Evolutionary conservation across 2,113 vertebrate genomes (phyloP).

Genomic region (Rhinichthys klamathensis): DNA sequence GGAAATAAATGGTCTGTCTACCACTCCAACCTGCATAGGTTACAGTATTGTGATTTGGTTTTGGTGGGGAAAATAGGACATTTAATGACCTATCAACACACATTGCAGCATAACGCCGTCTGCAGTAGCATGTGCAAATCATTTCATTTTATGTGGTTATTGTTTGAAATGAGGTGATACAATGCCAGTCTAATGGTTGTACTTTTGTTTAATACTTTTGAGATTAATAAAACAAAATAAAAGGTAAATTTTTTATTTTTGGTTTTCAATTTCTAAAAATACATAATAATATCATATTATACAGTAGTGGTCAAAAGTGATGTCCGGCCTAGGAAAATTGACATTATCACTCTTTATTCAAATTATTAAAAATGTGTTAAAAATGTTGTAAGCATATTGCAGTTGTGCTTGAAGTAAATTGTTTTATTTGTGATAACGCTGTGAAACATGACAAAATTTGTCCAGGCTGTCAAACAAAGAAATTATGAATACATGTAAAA

Average conservation of each 20-base stretch:
- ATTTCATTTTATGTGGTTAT: not conserved
- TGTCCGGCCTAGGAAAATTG: too few relatives aligned
- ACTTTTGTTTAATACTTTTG: not conserved
- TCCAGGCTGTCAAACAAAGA: too few relatives aligned
- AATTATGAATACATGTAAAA: too few relatives aligned
- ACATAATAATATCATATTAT: not conserved
- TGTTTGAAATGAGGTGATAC: not conserved
- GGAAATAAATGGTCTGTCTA: conserved; percentile 25
- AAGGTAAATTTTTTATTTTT: not conserved
- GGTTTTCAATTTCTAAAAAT: not conserved
- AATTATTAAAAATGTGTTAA: too few relatives aligned
- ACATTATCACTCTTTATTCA: too few relatives aligned
- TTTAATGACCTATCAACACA: not conserved
- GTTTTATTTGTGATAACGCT: too few relatives aligned
- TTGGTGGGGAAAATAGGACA: conserved; percentile 15
- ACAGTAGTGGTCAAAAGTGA: too few relatives aligned
- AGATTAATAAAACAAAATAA: not conserved
- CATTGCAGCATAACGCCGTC: not conserved
- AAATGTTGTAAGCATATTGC: too few relatives aligned
- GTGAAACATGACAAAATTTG: too few relatives aligned
- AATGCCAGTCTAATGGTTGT: not conserved
- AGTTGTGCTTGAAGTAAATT: too few relatives aligned
- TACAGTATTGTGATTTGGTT: not conserved
- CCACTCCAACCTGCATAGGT: not conserved
- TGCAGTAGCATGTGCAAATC: not conserved